These are phyloP conservation scores for Microtus richardsoni DNA, from an alignment of 2,113 vertebrate species.

Conservation along the genomic window DNA sequence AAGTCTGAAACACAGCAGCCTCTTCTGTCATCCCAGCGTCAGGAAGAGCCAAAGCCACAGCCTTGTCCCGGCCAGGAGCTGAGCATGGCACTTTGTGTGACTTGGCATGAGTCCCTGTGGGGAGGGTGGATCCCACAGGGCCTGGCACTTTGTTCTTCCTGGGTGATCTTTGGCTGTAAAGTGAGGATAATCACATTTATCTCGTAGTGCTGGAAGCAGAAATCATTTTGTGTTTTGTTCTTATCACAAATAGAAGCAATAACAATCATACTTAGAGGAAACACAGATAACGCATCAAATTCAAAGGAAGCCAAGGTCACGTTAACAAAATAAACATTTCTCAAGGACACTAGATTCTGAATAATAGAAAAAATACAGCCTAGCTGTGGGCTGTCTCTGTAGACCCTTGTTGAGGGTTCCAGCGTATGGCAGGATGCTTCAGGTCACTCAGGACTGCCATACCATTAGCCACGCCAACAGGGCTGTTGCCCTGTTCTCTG, in stretches of 20 bases:
- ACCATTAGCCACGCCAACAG: neutral
- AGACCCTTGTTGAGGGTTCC: neutral
- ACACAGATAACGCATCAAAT: neutral
- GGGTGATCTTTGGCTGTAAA: slow-evolving; percentile 1
- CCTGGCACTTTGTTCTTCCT: neutral
- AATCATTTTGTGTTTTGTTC: slow-evolving; percentile 19
- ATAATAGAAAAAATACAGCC: neutral
- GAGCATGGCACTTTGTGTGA: neutral
- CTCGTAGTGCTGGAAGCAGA: neutral
- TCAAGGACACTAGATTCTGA: neutral
- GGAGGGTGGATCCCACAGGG: neutral
- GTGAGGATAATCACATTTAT: neutral
- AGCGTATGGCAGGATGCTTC: neutral
- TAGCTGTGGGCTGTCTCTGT: neutral
- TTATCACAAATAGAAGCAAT: slow-evolving; percentile 6
- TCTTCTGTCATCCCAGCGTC: neutral
- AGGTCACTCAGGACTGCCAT: neutral
- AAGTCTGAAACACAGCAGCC: slow-evolving; percentile 17
- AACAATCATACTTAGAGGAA: neutral
- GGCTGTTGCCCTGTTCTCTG: neutral
- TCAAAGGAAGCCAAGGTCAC: neutral
- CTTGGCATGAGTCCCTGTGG: neutral
- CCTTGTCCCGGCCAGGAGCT: neutral
- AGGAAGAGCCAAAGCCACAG: neutral
- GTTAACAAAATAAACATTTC: slow-evolving; percentile 15